Percentiles rank a stretch among this genome's conserved stretches.
phyloP scores from a whole-genome alignment of 2,113 vertebrate genomes.

The Notarius lentiginosus region DNA sequence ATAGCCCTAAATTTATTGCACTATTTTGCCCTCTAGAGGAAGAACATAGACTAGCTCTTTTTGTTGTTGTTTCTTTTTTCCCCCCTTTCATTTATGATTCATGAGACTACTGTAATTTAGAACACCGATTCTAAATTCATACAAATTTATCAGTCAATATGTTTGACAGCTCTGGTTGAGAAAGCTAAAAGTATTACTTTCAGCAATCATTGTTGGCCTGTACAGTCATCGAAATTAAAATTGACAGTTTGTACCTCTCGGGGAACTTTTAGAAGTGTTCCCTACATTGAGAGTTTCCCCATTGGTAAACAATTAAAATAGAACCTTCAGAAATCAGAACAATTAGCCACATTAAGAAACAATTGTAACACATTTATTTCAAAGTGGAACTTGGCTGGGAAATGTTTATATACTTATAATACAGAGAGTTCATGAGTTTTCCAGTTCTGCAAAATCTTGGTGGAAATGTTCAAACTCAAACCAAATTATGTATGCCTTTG shows the following conservation, averaged over 20 bases:
- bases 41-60: not conserved
- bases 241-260: not conserved
- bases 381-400: not conserved
- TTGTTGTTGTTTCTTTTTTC: not conserved
- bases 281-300: not conserved
- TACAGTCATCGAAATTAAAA: not conserved
- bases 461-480: not conserved
- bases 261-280: not conserved
- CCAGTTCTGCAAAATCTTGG: not conserved
- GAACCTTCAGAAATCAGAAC: not conserved
- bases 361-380: not conserved
- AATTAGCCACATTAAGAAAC: not conserved
- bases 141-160: not conserved
- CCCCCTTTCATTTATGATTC: not conserved
- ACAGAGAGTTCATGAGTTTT: not conserved
- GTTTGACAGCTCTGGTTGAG: not conserved
- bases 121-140: not conserved
- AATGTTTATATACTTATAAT: not conserved
- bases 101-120: not conserved
- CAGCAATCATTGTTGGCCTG: not conserved
- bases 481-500: not conserved
- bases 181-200: not conserved
- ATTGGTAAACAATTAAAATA: not conserved
- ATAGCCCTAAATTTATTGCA: not conserved
- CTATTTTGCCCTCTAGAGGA: not conserved